phyloP scores from a whole-genome alignment of 1,140 invertebrate species.

The Mycetomoellerius zeteki region DNA sequence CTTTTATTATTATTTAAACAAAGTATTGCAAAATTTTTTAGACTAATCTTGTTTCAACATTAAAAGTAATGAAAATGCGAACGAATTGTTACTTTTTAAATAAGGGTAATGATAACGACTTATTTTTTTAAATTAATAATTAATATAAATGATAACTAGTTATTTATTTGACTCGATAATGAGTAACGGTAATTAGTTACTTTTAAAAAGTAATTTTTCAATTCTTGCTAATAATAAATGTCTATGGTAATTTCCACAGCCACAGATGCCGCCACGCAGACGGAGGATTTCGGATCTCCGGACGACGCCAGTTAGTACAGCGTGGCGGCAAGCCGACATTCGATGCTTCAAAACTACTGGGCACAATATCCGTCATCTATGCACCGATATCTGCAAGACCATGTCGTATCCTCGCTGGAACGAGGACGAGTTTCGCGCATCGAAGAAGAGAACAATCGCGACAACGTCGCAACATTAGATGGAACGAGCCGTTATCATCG shows the following conservation, averaged over 20 bases:
- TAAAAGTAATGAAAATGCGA: too few species aligned
- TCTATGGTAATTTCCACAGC: constrained; percentile 62
- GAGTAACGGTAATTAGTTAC: too few species aligned
- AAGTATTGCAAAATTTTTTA: too few species aligned
- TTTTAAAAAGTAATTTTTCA: too few species aligned
- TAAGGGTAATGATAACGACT: too few species aligned
- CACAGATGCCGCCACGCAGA: constrained; percentile 85
- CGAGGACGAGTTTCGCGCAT: constrained; percentile 6
- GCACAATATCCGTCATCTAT: constrained; percentile 21
- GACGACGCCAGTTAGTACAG: constrained; percentile 85
- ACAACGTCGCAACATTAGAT: background rate
- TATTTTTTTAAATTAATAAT: too few species aligned
- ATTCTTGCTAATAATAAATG: background rate
- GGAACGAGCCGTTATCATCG: constrained; percentile 20
- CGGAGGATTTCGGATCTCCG: constrained; percentile 81
- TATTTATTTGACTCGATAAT: too few species aligned
- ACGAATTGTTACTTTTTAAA: too few species aligned
- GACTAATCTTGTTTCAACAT: too few species aligned
- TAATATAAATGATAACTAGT: too few species aligned
- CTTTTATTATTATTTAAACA: too few species aligned
- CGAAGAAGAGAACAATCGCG: background rate
- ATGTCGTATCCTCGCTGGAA: constrained; percentile 47
- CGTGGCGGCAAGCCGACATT: constrained; percentile 82
- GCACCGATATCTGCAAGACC: constrained; percentile 16
- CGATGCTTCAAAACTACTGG: constrained; percentile 4